These are phyloP conservation scores for Hyphantria cunea DNA, from an alignment of 1,140 invertebrate species.

Conservation along the genomic window DNA sequence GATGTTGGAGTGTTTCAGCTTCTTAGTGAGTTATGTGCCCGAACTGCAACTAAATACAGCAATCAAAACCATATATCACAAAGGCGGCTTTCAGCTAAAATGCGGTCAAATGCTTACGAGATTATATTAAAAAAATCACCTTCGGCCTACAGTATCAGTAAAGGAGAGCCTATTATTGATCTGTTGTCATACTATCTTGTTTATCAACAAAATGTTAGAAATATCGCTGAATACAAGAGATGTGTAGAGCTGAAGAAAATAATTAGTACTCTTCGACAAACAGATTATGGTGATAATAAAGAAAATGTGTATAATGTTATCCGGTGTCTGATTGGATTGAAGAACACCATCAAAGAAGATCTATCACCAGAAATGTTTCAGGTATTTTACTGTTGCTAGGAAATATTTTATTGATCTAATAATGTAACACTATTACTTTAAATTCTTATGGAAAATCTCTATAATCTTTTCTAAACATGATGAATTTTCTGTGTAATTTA, in stretches of 20 bases:
- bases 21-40: slow-evolving; percentile 61
- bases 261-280: slow-evolving; percentile 46
- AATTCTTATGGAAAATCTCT: neutral
- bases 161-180: slow-evolving; percentile 52
- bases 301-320: slow-evolving; percentile 52
- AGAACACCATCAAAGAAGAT: slow-evolving; percentile 52
- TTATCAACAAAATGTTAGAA: slow-evolving; percentile 54
- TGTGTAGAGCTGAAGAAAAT: slow-evolving; percentile 55
- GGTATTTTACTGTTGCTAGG: slow-evolving; percentile 37
- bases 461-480: too few species aligned
- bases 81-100: slow-evolving; percentile 51
- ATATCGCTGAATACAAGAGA: slow-evolving; percentile 64
- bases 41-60: slow-evolving; percentile 57
- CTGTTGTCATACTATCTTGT: slow-evolving; percentile 65
- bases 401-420: neutral
- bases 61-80: slow-evolving; percentile 53
- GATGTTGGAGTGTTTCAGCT: slow-evolving; percentile 63
- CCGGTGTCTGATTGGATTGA: slow-evolving; percentile 51
- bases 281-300: slow-evolving; percentile 51
- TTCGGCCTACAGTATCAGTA: slow-evolving; percentile 35
- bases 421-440: neutral
- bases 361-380: slow-evolving; percentile 58
- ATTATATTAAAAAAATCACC: slow-evolving; percentile 64
- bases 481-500: too few species aligned
- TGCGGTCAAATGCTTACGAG: slow-evolving; percentile 67